phyloP scores from a whole-genome alignment of 2,797 vertebrate species.

The Carapus acus region DNA sequence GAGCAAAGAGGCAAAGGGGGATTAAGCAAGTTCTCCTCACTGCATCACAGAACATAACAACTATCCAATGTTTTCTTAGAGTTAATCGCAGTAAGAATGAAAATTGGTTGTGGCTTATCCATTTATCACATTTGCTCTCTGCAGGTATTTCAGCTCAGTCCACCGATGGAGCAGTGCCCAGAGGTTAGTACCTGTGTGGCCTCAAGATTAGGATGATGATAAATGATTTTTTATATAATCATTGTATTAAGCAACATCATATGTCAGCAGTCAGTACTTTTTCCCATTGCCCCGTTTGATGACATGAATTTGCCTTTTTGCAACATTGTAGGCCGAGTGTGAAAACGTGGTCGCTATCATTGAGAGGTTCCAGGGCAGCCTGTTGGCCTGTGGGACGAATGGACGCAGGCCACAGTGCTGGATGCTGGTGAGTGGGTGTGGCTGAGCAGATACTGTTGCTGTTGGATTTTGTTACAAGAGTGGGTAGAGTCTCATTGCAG shows the following conservation, averaged over 20 bases:
- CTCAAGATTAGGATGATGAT: too few species aligned
- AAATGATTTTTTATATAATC: too few species aligned
- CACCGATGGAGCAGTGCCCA: neutral
- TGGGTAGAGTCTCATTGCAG: slow-evolving; percentile 9
- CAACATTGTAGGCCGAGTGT: slow-evolving; percentile 56
- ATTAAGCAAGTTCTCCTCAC: too few species aligned
- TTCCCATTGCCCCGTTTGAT: too few species aligned
- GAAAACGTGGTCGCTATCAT: slow-evolving; percentile 68
- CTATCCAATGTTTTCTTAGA: too few species aligned
- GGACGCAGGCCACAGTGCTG: slow-evolving; percentile 64
- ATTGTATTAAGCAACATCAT: too few species aligned
- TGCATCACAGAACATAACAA: too few species aligned
- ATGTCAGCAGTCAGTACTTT: too few species aligned
- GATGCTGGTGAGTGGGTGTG: slow-evolving; percentile 61
- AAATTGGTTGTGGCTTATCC: neutral
- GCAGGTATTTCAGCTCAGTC: slow-evolving; percentile 53
- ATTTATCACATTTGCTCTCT: slow-evolving; percentile 14
- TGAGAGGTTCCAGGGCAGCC: slow-evolving; percentile 58
- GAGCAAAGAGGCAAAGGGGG: too few species aligned
- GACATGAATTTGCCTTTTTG: too few species aligned
- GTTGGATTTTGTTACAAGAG: neutral
- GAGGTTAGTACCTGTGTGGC: neutral
- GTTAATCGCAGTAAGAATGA: too few species aligned
- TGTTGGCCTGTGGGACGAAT: slow-evolving; percentile 73
- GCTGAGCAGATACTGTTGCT: neutral